Conservation (phyloP, 2,797 vertebrate genomes). For the Spatula clypeata region DNA sequence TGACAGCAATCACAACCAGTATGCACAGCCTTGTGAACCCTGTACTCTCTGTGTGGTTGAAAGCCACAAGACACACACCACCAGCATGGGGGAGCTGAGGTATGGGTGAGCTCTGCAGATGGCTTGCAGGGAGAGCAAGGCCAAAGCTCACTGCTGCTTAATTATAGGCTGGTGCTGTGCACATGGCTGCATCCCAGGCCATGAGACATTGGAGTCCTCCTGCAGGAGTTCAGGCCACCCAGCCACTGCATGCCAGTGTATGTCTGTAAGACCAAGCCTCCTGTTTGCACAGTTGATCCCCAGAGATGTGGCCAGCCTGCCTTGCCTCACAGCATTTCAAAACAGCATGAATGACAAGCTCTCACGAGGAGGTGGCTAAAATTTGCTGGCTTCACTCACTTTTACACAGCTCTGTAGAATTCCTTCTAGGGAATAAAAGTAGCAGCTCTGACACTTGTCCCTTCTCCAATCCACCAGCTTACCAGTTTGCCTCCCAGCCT, state of each 20-base stretch:
- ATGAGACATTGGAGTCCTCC: not conserved
- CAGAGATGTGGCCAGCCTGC: not conserved
- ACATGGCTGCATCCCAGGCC: not conserved
- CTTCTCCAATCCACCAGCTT: not conserved
- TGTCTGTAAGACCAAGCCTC: fast-evolving
- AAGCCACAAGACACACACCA: not conserved
- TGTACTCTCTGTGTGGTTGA: not conserved
- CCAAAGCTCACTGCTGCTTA: not conserved
- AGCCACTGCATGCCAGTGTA: not conserved
- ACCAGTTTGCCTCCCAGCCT: not conserved
- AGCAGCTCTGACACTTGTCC: not conserved
- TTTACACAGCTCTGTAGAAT: not conserved
- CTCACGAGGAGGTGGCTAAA: not conserved
- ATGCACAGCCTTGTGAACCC: not conserved
- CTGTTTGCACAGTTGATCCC: not conserved
- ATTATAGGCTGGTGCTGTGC: not conserved
- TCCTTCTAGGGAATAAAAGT: not conserved
- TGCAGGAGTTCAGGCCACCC: not conserved
- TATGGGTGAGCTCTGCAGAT: not conserved
- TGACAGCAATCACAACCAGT: not conserved
- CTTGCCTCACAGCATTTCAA: not conserved
- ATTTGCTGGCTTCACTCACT: not conserved
- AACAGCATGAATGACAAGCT: not conserved
- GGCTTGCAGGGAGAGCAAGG: not conserved
- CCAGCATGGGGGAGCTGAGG: fast-evolving